Base-by-base conservation (phyloP, 2,888 invertebrate species). In the Drosophila diplacantha region DNA sequence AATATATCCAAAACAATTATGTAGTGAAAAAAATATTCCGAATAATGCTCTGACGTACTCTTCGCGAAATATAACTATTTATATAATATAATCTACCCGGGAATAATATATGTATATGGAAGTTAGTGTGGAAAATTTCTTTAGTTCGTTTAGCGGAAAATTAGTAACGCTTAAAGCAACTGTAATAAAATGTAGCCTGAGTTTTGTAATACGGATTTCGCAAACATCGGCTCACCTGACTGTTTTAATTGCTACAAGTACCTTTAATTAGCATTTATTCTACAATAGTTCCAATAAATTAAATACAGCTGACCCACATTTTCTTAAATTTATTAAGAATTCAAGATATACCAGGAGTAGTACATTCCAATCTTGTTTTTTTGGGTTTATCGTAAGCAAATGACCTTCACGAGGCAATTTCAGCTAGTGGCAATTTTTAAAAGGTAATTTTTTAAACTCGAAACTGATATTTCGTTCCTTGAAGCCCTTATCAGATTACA, bases 401-500 rank as follows among this genome's bases (percentile, higher is more conserved):
- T 20, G 29, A 31, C 44, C 44, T 46, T 46, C 44, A 46, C 18
- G 5, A 2, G 31, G 14, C 44, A 44, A 14, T 31, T 18, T 14
- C 9, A 20, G 14, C 18, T 31, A 20, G 14, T 31, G n/a, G 11
- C 20, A 29, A 1, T n/a, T 29, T 26, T 35, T n/a, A 49, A 44
- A 44, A 29, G 29, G 5, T 29, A 44, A 44, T 44, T 44, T 29
- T 18, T 29, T 20, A 31, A 31, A 18, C 26, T 29, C 12, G 26
- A 34, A 24, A 37, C 26, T n/a, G 57, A 31, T 47, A 16, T 12
- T 34, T 41, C n/a, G 18, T 34, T 59, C 12, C 31, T 32, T 39
- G 14, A 47, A 59, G 26, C 60, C 50, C 62, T 35, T 34, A 61
- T 61, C 60, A 41, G 49, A 61, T 61, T 61, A 18, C 49, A 11